Percentiles rank a stretch among this genome's conserved stretches.
phyloP scores from a whole-genome alignment of 2,797 vertebrate species.

The Sebastes trivittatus region DNA sequence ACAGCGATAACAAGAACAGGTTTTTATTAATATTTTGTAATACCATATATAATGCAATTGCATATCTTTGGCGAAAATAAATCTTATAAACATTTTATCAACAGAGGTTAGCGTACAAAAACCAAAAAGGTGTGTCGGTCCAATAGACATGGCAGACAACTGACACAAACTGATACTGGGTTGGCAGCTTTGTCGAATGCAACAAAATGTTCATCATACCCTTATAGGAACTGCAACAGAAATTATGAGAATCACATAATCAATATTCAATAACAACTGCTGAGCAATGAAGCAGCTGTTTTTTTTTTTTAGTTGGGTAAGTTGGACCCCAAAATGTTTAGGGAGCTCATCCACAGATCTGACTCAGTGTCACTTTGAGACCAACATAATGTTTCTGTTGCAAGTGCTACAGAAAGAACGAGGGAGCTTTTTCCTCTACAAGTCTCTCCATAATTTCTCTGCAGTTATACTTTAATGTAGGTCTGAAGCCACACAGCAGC shows the following conservation, averaged over 20 bases:
- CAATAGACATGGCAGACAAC: conserved; percentile 82
- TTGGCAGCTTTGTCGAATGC: conserved; percentile 84
- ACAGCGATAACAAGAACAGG: conserved; percentile 87
- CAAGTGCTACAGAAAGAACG: conserved; percentile 66
- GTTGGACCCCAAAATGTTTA: conserved; percentile 30
- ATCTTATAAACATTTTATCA: conserved; percentile 99
- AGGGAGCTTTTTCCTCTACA: conserved; percentile 19
- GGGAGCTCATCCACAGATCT: conserved; percentile 37
- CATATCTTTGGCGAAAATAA: conserved; percentile 99
- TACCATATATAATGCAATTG: conserved; percentile 99
- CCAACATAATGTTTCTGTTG: conserved; percentile 40
- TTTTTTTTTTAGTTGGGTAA: not conserved
- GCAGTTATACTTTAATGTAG: conserved; percentile 26
- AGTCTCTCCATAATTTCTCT: conserved; percentile 31
- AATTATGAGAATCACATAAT: conserved; percentile 62
- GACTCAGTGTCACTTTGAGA: conserved; percentile 36
- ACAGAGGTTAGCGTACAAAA: conserved; percentile 99
- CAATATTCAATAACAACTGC: conserved; percentile 63
- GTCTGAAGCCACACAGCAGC: conserved; percentile 47
- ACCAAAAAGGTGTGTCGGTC: conserved; percentile 91
- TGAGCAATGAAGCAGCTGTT: conserved; percentile 58
- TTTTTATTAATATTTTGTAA: conserved; percentile 96
- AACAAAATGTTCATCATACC: conserved; percentile 77
- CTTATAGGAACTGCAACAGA: conserved; percentile 73
- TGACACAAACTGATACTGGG: conserved; percentile 85